phyloP scores from a whole-genome alignment of 2,797 vertebrate genomes.

The Acipenser ruthenus region DNA sequence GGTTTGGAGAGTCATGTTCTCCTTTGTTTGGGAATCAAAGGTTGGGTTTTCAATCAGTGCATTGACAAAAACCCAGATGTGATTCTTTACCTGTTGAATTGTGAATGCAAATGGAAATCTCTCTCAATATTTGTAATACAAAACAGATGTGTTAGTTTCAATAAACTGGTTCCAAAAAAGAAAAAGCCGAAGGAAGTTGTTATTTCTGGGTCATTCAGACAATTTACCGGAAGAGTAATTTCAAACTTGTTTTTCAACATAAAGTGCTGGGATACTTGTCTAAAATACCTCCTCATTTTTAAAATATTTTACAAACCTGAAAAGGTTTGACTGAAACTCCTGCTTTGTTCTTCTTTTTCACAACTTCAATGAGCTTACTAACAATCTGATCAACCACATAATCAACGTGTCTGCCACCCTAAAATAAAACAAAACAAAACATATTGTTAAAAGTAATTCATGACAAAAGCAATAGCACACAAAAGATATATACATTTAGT shows the following conservation, averaged over 20 bases:
- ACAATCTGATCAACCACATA: slow-evolving; percentile 85
- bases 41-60: slow-evolving; percentile 83
- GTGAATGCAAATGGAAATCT: too few relatives aligned
- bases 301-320: slow-evolving; percentile 55
- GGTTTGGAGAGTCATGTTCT: slow-evolving; percentile 84
- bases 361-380: slow-evolving; percentile 80
- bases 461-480: too few relatives aligned
- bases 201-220: too few relatives aligned
- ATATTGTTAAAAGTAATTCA: too few relatives aligned
- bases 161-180: neutral
- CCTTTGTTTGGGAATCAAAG: slow-evolving; percentile 86
- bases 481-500: too few relatives aligned
- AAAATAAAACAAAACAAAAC: slow-evolving; percentile 19
- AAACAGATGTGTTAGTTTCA: too few relatives aligned
- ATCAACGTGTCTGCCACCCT: slow-evolving; percentile 83
- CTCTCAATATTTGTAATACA: too few relatives aligned
- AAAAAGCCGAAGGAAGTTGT: too few relatives aligned
- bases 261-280: too few relatives aligned
- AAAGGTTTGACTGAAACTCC: slow-evolving; percentile 85
- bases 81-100: slow-evolving; percentile 80
- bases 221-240: too few relatives aligned
- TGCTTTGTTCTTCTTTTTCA: slow-evolving; percentile 89
- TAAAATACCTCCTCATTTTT: too few relatives aligned
- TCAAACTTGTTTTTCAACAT: too few relatives aligned
- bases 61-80: slow-evolving; percentile 85